Conservation (phyloP, 1,140 invertebrate species). For the Physella acuta region DNA sequence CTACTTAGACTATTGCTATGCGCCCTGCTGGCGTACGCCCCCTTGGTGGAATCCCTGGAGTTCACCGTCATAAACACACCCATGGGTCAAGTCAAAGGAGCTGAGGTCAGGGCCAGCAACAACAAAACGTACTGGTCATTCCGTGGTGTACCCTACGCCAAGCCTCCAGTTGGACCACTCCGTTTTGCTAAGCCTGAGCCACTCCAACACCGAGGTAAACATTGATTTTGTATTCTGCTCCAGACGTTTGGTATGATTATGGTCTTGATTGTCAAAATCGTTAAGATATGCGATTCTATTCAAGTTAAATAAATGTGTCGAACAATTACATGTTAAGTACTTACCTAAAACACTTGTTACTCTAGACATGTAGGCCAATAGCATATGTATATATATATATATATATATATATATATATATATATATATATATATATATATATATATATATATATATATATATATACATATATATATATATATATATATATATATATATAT, state of each 20-base stretch:
- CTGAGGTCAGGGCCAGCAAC: neutral
- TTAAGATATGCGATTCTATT: no score
- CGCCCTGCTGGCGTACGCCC: no score
- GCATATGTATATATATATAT: conserved; percentile 5
- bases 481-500: conserved; percentile 5
- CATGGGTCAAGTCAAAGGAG: neutral
- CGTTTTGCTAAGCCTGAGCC: conserved; percentile 8
- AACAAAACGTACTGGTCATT: neutral
- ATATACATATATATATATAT: conserved; percentile 5
- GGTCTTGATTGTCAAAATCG: no score
- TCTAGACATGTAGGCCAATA: no score
- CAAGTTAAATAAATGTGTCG: no score
- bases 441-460: conserved; percentile 5
- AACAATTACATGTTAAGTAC: no score
- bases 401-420: conserved; percentile 5
- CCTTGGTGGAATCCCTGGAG: no score
- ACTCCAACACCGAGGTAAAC: neutral
- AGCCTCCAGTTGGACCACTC: neutral
- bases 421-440: conserved; percentile 5
- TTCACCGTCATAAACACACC: neutral
- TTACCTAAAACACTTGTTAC: no score
- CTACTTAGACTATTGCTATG: no score
- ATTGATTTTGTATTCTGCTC: no score
- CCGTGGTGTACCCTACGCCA: conserved; percentile 12
- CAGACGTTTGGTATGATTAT: no score